Evolutionary conservation across 2,113 vertebrate species (phyloP).

Genomic region (Rostratula benghalensis): DNA sequence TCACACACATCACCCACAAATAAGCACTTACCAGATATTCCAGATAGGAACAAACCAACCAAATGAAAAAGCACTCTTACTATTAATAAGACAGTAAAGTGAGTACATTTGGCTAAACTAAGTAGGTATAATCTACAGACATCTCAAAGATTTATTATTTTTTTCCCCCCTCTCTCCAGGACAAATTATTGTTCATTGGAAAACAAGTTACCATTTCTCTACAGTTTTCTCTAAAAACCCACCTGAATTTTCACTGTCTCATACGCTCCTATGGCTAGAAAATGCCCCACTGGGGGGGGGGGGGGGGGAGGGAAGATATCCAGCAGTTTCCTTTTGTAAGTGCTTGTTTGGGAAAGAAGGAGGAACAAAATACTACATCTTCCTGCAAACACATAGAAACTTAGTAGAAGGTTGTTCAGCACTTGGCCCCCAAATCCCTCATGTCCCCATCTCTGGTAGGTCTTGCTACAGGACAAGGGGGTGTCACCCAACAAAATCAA

Average conservation of each 20-base stretch:
- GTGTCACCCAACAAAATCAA: background rate
- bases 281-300: background rate
- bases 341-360: background rate
- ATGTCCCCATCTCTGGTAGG: background rate
- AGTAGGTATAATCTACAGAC: background rate
- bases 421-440: background rate
- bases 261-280: background rate
- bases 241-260: background rate
- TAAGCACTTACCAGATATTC: background rate
- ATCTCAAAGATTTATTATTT: background rate
- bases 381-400: background rate
- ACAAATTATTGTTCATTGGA: background rate
- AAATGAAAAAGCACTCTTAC: background rate
- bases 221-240: background rate
- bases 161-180: background rate
- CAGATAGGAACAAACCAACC: background rate
- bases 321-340: background rate
- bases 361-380: background rate
- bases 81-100: background rate
- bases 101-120: background rate
- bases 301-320: too few species aligned
- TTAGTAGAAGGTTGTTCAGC: background rate
- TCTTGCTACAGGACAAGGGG: background rate
- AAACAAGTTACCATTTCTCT: background rate
- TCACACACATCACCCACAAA: background rate